Percentiles rank a stretch among this genome's conserved stretches.
Conservation (phyloP, 2,113 vertebrate species). For the Oncorhynchus tshawytscha region DNA sequence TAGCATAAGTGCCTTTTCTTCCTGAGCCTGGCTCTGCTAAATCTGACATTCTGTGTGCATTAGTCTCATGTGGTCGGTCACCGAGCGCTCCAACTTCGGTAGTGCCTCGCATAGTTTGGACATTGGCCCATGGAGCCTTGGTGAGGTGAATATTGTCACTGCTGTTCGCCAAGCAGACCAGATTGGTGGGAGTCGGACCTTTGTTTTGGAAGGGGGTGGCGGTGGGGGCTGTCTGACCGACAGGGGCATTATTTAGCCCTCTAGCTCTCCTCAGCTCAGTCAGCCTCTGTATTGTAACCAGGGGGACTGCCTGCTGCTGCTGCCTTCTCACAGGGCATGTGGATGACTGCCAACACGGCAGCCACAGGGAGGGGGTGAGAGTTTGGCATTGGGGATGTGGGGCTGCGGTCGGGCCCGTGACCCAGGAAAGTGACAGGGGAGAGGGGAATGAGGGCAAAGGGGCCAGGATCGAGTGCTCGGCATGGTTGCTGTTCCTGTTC, state of each 20-base stretch:
- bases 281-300: not conserved
- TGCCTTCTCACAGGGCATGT: not conserved
- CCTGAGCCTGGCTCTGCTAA: slow-evolving; percentile 15
- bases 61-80: slow-evolving; percentile 36
- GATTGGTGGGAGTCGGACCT: slow-evolving; percentile 10
- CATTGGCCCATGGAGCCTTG: slow-evolving; percentile 35
- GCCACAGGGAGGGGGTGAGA: not conserved
- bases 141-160: slow-evolving; percentile 35
- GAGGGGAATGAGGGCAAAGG: no score
- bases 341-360: slow-evolving; percentile 6
- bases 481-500: not conserved
- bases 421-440: not conserved
- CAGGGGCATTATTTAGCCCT: not conserved
- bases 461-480: not conserved
- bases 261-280: not conserved
- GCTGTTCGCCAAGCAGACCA: slow-evolving; percentile 14
- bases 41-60: slow-evolving; percentile 45
- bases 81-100: slow-evolving; percentile 10
- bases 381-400: not conserved
- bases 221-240: slow-evolving; percentile 25
- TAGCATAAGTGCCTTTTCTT: slow-evolving; percentile 11
- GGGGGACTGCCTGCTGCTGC: slow-evolving; percentile 4
- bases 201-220: slow-evolving; percentile 6
- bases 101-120: slow-evolving; percentile 51
- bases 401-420: not conserved